Conservation (phyloP, 2,797 vertebrate species). For the Phalloptychus januarius region DNA sequence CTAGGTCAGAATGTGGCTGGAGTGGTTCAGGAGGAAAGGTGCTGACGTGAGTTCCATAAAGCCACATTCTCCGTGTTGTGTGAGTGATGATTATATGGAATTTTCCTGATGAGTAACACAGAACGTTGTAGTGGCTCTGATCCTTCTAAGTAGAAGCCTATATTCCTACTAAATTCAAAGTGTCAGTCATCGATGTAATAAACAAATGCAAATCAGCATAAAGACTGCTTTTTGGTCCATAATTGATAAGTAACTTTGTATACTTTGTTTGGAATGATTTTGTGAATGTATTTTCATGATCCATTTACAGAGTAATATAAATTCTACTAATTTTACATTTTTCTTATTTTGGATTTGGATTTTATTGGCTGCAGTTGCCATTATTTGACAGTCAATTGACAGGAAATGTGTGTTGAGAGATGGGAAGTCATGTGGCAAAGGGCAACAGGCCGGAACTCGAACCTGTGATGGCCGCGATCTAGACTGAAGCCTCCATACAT, state of each 20-base stretch:
- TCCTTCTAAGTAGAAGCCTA: constrained; percentile 38
- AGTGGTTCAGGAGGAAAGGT: constrained; percentile 52
- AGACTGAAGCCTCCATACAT: too few species aligned
- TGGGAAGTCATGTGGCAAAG: too few species aligned
- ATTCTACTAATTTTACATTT: background rate
- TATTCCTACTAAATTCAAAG: constrained; percentile 46
- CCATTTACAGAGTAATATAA: background rate
- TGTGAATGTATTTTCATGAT: background rate
- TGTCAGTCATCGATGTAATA: constrained; percentile 54
- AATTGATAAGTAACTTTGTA: background rate
- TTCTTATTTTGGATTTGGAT: too few species aligned
- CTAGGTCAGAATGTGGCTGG: constrained; percentile 53
- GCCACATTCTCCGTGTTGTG: constrained; percentile 37
- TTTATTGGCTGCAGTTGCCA: too few species aligned
- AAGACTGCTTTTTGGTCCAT: background rate
- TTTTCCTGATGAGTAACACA: constrained; percentile 68
- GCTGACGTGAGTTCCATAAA: constrained; percentile 27
- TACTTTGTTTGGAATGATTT: background rate
- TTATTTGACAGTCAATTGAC: too few species aligned
- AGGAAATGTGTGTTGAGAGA: too few species aligned
- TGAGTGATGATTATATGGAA: constrained; percentile 60
- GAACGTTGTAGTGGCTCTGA: constrained; percentile 47
- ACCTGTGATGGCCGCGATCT: too few species aligned
- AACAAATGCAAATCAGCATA: constrained; percentile 1
- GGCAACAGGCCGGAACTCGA: too few species aligned